Base-by-base conservation (phyloP, 2,888 invertebrate genomes). In the Alloscopus bannaensis region DNA sequence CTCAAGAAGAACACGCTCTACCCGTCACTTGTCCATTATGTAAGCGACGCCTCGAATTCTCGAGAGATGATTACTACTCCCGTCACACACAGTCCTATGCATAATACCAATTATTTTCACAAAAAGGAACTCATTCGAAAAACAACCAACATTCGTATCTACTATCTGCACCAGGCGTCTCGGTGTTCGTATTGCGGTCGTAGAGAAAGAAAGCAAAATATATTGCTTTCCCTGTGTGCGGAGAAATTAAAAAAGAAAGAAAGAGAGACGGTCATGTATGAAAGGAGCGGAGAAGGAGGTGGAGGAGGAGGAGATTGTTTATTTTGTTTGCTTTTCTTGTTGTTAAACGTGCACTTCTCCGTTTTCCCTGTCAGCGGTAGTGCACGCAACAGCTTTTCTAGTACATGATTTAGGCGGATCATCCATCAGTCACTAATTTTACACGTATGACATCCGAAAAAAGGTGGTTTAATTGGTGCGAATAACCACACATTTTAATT, bases 1-100 rank as follows among this genome's bases (percentile, higher is more conserved):
- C 89, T 96, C 11, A 88, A 88, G 78, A 86, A 87, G 42, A 87
- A 88, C 72, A 86, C 87, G 1, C 77, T 88, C 3, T 87, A 87
- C 62, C 86, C 87, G 4, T 85, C 87, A 29, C 85, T 89, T 36
- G 69, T 86, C 50, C 85, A 84, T 28, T 83, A 91, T 90, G 81
- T 87, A 72, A 84, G 83, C 70, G 6, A 6, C 6, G 8, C 36
- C 6, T 8, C 36, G 13, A 8, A 8, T 52, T 52, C 24, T 52
- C 6, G 22, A 24, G 20, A 1, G 16, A 55, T 16, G n/a, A 4
- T 47, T 36, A 13, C 13, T n/a, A n/a, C 47, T 47, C 47, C 18
- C n/a, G 4, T n/a, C n/a, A 4, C 47, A 4, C n/a, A 13, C 47
- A 47, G n/a, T 52, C 52, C 52, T 24, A 8, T 36, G 13, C 13